phyloP scores from a whole-genome alignment of 2,888 invertebrate genomes.

The Caenorhabditis afra region DNA sequence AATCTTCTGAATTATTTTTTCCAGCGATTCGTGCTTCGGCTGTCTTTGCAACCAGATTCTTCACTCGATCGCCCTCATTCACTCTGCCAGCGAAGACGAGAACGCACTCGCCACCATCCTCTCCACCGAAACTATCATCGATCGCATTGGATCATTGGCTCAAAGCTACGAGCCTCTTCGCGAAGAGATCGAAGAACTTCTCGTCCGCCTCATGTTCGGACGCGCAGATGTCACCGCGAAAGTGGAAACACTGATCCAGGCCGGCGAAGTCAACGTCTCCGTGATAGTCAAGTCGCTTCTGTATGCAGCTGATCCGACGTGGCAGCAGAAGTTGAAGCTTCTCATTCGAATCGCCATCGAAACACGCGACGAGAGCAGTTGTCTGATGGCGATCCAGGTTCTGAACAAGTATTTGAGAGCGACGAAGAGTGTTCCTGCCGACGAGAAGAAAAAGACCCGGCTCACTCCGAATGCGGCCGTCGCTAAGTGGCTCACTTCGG shows the following conservation, averaged over 20 bases:
- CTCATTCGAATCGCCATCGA: slow-evolving; percentile 51
- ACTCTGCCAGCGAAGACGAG: slow-evolving; percentile 81
- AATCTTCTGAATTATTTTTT: slow-evolving; percentile 1
- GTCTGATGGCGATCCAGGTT: slow-evolving; percentile 49
- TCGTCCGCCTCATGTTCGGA: slow-evolving; percentile 58
- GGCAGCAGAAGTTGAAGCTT: slow-evolving; percentile 64
- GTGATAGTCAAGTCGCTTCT: slow-evolving; percentile 58
- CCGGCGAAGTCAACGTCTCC: slow-evolving; percentile 31
- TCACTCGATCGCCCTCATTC: slow-evolving; percentile 91
- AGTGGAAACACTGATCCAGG: slow-evolving; percentile 42
- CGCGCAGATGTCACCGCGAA: slow-evolving; percentile 41
- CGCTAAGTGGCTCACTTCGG: slow-evolving; percentile 39
- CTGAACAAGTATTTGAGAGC: slow-evolving; percentile 53
- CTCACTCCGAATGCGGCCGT: slow-evolving; percentile 10
- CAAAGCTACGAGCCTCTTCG: slow-evolving; percentile 47
- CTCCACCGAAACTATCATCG: slow-evolving; percentile 3
- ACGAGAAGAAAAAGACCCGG: slow-evolving; percentile 17
- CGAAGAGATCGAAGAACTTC: slow-evolving; percentile 56
- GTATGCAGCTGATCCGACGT: slow-evolving; percentile 55
- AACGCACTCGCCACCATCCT: slow-evolving; percentile 17
- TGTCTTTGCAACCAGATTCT: slow-evolving; percentile 91
- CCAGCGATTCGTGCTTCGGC: slow-evolving; percentile 82
- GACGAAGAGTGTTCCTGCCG: slow-evolving; percentile 21
- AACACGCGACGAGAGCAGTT: slow-evolving; percentile 45
- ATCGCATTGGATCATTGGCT: slow-evolving; percentile 23